Percentiles rank a stretch among this genome's conserved stretches.
Conservation (phyloP, 37 sponge, comb jelly and placozoan species). For the Sycon ciliatum region DNA sequence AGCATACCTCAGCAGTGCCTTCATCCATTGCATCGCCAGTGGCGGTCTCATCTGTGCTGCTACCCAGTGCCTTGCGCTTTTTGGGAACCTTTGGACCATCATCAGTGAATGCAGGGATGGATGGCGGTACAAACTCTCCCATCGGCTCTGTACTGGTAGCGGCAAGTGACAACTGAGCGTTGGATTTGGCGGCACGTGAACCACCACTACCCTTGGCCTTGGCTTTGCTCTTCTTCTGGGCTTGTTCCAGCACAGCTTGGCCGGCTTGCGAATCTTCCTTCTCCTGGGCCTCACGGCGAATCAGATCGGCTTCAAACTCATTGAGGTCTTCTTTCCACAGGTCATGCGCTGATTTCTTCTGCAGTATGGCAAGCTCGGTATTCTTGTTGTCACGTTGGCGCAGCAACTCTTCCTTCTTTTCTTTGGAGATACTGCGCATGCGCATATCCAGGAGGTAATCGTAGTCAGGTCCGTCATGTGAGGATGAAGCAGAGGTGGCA, state of each 20-base stretch:
- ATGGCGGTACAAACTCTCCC: too few species aligned
- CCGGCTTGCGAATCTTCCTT: too few species aligned
- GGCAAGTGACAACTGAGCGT: too few species aligned
- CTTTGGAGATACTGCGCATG: slow-evolving; percentile 69
- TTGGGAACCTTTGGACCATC: too few species aligned
- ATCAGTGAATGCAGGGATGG: too few species aligned
- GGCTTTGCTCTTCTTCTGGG: neutral
- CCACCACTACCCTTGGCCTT: neutral
- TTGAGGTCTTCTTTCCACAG: slow-evolving; percentile 80
- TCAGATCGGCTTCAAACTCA: slow-evolving; percentile 62
- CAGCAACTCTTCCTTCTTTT: slow-evolving; percentile 79
- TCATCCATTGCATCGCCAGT: neutral
- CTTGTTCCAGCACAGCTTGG: too few species aligned
- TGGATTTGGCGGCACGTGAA: too few species aligned
- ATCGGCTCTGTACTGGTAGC: too few species aligned
- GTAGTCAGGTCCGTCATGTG: slow-evolving; percentile 48
- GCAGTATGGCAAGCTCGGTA: slow-evolving; percentile 46
- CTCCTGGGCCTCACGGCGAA: neutral
- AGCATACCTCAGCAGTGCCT: neutral
- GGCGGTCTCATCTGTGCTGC: neutral
- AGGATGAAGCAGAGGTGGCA: neutral
- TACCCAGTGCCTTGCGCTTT: too few species aligned
- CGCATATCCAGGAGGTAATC: slow-evolving; percentile 82
- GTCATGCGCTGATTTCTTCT: slow-evolving; percentile 51
- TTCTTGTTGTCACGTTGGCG: slow-evolving; percentile 10